Conservation (phyloP, 2,113 vertebrate genomes). For the Lucifuga dentata region DNA sequence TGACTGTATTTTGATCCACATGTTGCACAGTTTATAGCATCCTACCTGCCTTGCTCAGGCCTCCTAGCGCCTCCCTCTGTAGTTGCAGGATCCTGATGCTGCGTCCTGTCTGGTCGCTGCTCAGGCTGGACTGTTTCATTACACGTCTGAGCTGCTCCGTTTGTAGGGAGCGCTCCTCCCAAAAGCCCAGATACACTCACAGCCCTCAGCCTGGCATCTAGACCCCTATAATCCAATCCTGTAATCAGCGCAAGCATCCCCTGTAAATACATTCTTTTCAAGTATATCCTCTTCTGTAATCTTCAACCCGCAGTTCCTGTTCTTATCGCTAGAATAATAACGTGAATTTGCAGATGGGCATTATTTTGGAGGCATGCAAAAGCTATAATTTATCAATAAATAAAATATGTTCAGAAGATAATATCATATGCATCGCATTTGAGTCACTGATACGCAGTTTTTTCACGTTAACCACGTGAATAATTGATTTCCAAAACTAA, state of each 20-base stretch:
- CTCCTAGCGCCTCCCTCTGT: slow-evolving; percentile 57
- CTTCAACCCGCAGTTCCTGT: no score
- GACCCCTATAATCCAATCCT: slow-evolving; percentile 66
- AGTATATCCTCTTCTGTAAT: no score
- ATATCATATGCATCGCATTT: no score
- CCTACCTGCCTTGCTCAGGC: slow-evolving; percentile 72
- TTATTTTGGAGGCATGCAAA: no score
- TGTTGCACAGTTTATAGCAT: slow-evolving; percentile 57
- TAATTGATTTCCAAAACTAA: no score
- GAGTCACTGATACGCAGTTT: no score
- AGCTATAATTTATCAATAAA: no score
- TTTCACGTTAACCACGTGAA: no score
- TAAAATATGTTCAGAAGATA: no score
- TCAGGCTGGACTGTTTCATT: slow-evolving; percentile 51
- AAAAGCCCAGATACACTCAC: slow-evolving; percentile 25
- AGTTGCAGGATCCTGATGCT: slow-evolving; percentile 61
- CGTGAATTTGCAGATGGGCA: no score
- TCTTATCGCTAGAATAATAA: no score
- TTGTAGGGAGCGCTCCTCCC: slow-evolving; percentile 70
- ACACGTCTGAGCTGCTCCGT: slow-evolving; percentile 39
- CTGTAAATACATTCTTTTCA: slow-evolving; percentile 18
- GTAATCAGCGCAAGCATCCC: slow-evolving; percentile 52
- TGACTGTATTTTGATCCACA: slow-evolving; percentile 16
- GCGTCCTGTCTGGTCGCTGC: slow-evolving; percentile 44
- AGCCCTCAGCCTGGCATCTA: slow-evolving; percentile 9